phyloP scores from a whole-genome alignment of 2,888 invertebrate genomes.

The Hyposoter dolosus region DNA sequence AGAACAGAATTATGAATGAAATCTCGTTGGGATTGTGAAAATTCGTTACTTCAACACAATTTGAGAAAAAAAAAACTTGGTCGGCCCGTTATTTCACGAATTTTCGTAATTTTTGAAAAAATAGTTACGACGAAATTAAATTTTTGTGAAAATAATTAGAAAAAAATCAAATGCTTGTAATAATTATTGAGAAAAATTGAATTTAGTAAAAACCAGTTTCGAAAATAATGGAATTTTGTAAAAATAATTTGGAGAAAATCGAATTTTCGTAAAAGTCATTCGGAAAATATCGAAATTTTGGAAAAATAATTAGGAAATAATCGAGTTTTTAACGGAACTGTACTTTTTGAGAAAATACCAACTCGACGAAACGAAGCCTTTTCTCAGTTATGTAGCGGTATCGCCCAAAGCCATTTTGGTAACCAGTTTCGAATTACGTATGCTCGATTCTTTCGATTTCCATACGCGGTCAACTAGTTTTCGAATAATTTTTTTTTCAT shows the following conservation, averaged over 20 bases:
- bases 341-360: not conserved
- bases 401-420: not conserved
- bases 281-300: not conserved
- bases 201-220: too few relatives aligned
- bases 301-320: not conserved
- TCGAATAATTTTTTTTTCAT: not conserved
- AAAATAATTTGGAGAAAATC: too few relatives aligned
- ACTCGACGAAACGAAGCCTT: not conserved
- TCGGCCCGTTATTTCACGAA: not conserved
- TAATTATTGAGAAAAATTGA: too few relatives aligned
- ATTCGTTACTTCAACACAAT: not conserved
- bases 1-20: not conserved
- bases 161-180: not conserved
- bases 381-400: not conserved
- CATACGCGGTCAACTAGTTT: not conserved
- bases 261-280: too few relatives aligned
- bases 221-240: too few relatives aligned
- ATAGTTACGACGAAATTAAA: not conserved
- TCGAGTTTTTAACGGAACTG: too few relatives aligned
- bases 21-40: not conserved
- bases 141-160: too few relatives aligned
- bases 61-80: not conserved
- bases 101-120: not conserved
- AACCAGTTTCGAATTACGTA: constrained; percentile 6
- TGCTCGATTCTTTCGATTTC: not conserved